Base-by-base conservation (phyloP, 1,140 invertebrate genomes). In the Maniola jurtina region DNA sequence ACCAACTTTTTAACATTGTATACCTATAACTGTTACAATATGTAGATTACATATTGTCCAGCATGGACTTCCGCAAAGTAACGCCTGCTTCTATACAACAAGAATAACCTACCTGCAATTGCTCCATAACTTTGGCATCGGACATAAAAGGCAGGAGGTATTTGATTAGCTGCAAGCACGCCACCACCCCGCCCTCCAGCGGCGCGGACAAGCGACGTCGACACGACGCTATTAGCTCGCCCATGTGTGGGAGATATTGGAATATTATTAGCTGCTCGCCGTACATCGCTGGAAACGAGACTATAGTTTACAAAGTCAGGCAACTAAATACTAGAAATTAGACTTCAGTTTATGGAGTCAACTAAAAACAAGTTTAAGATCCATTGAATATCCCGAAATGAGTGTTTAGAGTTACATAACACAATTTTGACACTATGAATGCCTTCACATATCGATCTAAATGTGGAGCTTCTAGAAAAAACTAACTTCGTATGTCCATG, bases 211-310 rank as follows among this genome's bases (percentile, higher is more conserved):
- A 83, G 69, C 96, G 95, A 56, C 94, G 93, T 61, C 95, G 94
- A 69, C 95, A 96, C 3, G 95, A 91, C 6, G 93, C 93, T 59
- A 96, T 94, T 14, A 97, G 80, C 77, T 99, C 98, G 11, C 95
- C 94, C 85, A 98, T 96, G 82, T 98, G 97, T 0, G 97, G 96
- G 59, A 99, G 92, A 86, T 99, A 99, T 91, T 99, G 98, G 40
- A 98, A 91, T 40, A 99, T 92, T 72, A 99, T 96, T 54, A 99
- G 94, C 77, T 98, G 96, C 83, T 99, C 97, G 52, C 98, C 98
- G 89, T 98, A 99, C 68, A 99, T 91, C 69, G 94, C 95, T 96
- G 80, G 91, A 91, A 63, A 61, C 38, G 65, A 9, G 45, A 52
- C n/a, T 35, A 63, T 52, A 42, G 15, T 52, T 52, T 16, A 16